Evolutionary conservation across 2,888 invertebrate genomes (phyloP).

Genomic region (Cephus pygmeus): DNA sequence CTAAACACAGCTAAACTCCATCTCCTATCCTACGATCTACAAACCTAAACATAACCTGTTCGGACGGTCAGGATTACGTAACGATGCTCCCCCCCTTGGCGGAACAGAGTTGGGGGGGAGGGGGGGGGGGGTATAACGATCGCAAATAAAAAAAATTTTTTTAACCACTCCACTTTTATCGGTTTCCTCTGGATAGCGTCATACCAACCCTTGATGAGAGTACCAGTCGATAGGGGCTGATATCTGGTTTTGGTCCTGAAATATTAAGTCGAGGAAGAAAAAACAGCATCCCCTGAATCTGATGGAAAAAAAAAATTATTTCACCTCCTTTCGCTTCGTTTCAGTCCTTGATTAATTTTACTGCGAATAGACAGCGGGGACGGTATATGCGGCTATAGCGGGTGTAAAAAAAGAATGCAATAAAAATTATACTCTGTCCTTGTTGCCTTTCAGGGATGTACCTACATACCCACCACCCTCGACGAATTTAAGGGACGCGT

Average conservation of each 20-base stretch:
- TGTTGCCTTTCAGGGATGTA: not conserved
- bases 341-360: not conserved
- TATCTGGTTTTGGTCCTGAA: not conserved
- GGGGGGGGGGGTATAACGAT: not conserved
- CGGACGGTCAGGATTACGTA: not conserved
- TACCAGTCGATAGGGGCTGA: not conserved
- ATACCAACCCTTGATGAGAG: not conserved
- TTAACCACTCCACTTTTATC: not conserved
- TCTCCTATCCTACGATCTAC: slow-evolving; percentile 38
- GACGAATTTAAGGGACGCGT: not conserved
- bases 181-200: not conserved
- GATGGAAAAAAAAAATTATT: not conserved
- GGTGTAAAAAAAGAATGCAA: not conserved
- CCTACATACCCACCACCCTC: not conserved
- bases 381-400: not conserved
- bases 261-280: not conserved
- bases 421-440: not conserved
- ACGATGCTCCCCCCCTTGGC: not conserved
- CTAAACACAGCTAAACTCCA: slow-evolving; percentile 33
- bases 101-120: no score
- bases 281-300: not conserved
- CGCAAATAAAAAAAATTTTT: not conserved
- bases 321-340: not conserved
- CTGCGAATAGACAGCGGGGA: not conserved
- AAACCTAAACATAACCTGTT: slow-evolving; percentile 38